Conservation (phyloP, 1,140 invertebrate genomes). For the Acromyrmex charruanus region DNA sequence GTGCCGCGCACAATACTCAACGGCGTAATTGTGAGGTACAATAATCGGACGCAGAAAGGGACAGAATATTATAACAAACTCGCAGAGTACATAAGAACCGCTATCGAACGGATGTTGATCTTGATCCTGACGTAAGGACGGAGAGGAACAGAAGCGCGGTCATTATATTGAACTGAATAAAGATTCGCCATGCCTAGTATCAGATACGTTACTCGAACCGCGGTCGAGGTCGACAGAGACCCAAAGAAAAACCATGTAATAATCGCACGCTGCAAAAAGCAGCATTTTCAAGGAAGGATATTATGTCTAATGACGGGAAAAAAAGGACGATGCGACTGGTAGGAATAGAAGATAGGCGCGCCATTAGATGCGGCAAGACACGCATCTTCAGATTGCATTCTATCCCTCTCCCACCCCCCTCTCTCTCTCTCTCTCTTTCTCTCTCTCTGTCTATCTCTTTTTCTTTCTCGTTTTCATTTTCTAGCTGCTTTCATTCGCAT, state of each 20-base stretch:
- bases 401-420: neutral
- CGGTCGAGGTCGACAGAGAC: conserved; percentile 33
- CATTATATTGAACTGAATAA: conserved; percentile 46
- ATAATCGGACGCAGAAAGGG: conserved; percentile 22
- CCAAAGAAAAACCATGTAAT: conserved; percentile 52
- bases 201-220: conserved; percentile 41
- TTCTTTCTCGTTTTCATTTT: conserved; percentile 23
- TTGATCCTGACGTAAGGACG: conserved; percentile 10
- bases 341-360: conserved; percentile 16
- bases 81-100: conserved; percentile 10
- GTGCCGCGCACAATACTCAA: neutral
- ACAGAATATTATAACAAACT: conserved; percentile 11
- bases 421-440: neutral
- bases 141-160: neutral
- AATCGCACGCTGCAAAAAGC: conserved; percentile 41
- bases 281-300: conserved; percentile 47
- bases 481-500: conserved; percentile 26
- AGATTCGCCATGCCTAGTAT: conserved; percentile 28
- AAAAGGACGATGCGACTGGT: conserved; percentile 26
- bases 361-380: conserved; percentile 60
- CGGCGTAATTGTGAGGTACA: conserved; percentile 3
- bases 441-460: neutral
- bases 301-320: conserved; percentile 53
- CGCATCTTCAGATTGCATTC: conserved; percentile 26
- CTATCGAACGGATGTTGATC: conserved; percentile 45